These are phyloP conservation scores for Prenolepis imparis DNA, from an alignment of 2,888 invertebrate species.

Conservation along the genomic window DNA sequence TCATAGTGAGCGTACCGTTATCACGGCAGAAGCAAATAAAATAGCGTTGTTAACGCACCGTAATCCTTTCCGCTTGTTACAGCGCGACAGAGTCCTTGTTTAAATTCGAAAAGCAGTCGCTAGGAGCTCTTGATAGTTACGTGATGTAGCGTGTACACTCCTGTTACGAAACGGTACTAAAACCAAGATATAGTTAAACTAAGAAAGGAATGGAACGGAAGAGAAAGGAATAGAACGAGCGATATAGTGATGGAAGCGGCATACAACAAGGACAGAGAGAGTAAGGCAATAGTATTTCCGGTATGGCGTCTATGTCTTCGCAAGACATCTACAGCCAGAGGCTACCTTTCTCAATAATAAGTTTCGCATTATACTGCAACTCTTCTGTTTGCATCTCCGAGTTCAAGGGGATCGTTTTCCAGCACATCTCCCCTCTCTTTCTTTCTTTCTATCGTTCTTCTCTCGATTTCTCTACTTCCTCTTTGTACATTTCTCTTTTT, in stretches of 20 bases:
- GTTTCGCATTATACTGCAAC: slow-evolving; percentile 75
- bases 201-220: not conserved
- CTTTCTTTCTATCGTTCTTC: not conserved
- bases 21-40: slow-evolving; percentile 44
- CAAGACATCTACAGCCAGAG: slow-evolving; percentile 68
- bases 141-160: slow-evolving; percentile 45
- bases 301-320: slow-evolving; percentile 68
- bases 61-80: slow-evolving; percentile 38
- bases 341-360: slow-evolving; percentile 74
- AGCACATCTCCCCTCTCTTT: slow-evolving; percentile 18
- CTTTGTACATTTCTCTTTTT: slow-evolving; percentile 8
- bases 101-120: slow-evolving; percentile 54
- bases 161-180: slow-evolving; percentile 57
- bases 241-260: too few species aligned
- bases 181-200: slow-evolving; percentile 55
- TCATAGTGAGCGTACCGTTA: slow-evolving; percentile 42
- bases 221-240: not conserved
- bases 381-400: slow-evolving; percentile 75
- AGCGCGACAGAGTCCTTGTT: slow-evolving; percentile 48
- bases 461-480: slow-evolving; percentile 10
- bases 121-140: slow-evolving; percentile 52
- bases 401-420: slow-evolving; percentile 63
- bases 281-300: slow-evolving; percentile 69
- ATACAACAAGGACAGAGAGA: not conserved
- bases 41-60: slow-evolving; percentile 44